These are phyloP conservation scores for Nesidiocoris tenuis DNA, from an alignment of 2,888 invertebrate genomes.

Conservation along the genomic window DNA sequence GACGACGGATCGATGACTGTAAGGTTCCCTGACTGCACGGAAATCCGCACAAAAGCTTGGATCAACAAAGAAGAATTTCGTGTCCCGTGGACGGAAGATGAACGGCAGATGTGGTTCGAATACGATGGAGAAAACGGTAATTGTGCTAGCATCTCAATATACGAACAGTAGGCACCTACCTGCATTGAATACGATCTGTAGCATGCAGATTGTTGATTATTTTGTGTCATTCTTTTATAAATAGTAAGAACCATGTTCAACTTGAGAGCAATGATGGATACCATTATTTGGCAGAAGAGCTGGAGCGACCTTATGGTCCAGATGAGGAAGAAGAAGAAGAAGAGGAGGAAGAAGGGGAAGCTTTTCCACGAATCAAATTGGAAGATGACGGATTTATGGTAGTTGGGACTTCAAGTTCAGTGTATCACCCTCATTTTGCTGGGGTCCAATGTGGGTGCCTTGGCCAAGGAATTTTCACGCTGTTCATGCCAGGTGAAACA, in stretches of 20 bases:
- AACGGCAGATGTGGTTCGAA: constrained; percentile 25
- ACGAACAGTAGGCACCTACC: too few relatives aligned
- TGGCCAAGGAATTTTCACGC: constrained; percentile 17
- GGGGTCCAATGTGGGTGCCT: constrained; percentile 23
- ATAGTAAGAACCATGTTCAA: too few relatives aligned
- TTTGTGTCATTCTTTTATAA: too few relatives aligned
- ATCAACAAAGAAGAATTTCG: constrained; percentile 12
- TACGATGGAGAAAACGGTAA: constrained; percentile 10
- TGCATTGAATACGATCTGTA: too few relatives aligned
- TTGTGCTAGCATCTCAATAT: too few relatives aligned
- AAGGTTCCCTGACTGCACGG: constrained; percentile 34
- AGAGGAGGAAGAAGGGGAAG: constrained; percentile 26
- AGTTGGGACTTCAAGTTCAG: constrained; percentile 4
- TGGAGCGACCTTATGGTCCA: too few relatives aligned
- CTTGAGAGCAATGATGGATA: too few relatives aligned
- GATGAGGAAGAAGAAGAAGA: too few relatives aligned
- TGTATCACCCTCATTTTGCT: constrained; percentile 33
- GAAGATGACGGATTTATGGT: constrained; percentile 25
- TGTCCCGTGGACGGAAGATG: constrained; percentile 19
- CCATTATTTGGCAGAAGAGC: too few relatives aligned
- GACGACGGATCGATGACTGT: constrained; percentile 28
- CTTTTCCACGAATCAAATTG: not conserved
- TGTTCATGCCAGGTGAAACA: constrained; percentile 32
- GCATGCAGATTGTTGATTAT: too few relatives aligned
- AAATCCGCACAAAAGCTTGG: constrained; percentile 32